Evolutionary conservation across 2,888 invertebrate species (phyloP).

Genomic region (Nysson spinosus): DNA sequence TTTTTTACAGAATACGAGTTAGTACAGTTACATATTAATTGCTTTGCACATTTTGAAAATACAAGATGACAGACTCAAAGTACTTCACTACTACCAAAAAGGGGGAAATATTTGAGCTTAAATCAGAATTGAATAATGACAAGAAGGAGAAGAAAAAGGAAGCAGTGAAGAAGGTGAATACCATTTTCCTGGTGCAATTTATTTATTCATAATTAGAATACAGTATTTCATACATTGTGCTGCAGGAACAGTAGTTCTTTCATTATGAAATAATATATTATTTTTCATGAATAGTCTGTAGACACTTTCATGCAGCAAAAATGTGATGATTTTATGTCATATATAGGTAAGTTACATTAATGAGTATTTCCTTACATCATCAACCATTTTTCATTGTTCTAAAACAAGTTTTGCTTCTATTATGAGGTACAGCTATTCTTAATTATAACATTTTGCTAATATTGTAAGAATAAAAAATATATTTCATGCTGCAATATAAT

Average conservation of each 20-base stretch:
- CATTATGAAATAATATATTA: no score
- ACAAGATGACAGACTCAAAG: constrained; percentile 97
- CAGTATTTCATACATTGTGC: no score
- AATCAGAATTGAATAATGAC: constrained; percentile 99
- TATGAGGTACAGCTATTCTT: no score
- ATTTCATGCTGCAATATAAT: constrained; percentile 18
- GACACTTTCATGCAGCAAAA: constrained; percentile 11
- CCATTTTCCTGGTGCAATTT: not conserved
- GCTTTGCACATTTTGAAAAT: constrained; percentile 4
- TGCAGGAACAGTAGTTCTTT: no score
- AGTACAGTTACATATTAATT: not conserved
- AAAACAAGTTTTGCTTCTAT: no score
- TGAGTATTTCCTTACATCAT: no score
- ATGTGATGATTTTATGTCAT: no score
- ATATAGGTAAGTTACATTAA: no score
- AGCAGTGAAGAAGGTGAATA: constrained; percentile 98
- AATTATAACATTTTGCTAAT: no score
- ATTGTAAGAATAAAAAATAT: not conserved
- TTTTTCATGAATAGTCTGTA: constrained; percentile 4
- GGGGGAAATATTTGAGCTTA: constrained; percentile 99
- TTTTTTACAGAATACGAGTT: constrained; percentile 16
- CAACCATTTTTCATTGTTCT: no score
- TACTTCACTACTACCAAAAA: constrained; percentile 99
- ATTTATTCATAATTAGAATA: not conserved
- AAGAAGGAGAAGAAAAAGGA: constrained; percentile 99